phyloP scores from a whole-genome alignment of 2,113 vertebrate genomes.

The Andinoacara biseriatus region DNA sequence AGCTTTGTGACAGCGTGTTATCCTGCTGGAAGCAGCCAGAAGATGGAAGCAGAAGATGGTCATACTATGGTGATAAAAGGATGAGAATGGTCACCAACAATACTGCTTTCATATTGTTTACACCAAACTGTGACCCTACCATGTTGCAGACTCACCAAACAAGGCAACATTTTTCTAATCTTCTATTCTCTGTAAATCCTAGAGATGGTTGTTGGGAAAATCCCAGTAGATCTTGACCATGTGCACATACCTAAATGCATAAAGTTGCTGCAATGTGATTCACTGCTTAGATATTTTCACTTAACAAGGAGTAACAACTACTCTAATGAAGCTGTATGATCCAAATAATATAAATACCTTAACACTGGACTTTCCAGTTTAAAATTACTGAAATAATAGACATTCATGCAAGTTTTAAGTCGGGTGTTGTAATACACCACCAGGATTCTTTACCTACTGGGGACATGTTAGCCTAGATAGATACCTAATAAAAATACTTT shows the following conservation, averaged over 20 bases:
- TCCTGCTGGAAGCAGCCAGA: neutral
- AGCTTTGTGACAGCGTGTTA: neutral
- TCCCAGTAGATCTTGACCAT: neutral
- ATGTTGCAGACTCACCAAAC: neutral
- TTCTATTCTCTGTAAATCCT: neutral
- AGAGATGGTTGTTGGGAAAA: neutral
- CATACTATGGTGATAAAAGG: neutral
- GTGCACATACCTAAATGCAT: neutral
- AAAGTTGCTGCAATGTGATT: neutral
- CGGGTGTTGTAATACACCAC: too few relatives aligned
- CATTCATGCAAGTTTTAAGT: neutral
- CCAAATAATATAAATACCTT: neutral
- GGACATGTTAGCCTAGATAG: fast-evolving
- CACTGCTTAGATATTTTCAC: neutral
- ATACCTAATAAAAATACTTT: fast-evolving
- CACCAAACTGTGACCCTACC: neutral
- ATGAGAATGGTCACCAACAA: neutral
- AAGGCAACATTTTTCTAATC: neutral
- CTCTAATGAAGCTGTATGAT: neutral
- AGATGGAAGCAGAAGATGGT: neutral
- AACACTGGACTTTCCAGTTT: too few relatives aligned
- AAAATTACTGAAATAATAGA: too few relatives aligned
- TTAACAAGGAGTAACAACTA: neutral
- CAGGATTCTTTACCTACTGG: neutral
- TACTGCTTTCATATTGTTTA: neutral